Percentiles rank a stretch among this genome's conserved stretches.
Evolutionary conservation across 1,140 invertebrate genomes (phyloP).

Genomic region (Drosophila albomicans): DNA sequence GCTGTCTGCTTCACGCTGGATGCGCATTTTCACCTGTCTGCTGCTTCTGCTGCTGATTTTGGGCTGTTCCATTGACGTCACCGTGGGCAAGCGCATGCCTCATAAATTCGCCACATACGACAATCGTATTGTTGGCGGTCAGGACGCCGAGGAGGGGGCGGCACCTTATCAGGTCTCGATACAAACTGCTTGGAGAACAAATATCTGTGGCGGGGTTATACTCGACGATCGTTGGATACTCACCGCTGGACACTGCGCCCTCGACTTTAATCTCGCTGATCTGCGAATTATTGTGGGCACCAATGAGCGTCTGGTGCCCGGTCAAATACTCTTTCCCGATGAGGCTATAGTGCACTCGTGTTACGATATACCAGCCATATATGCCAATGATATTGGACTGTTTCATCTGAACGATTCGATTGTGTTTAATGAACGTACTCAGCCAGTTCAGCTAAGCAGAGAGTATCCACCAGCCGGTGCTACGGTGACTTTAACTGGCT

Average conservation of each 20-base stretch:
- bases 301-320: constrained; percentile 61
- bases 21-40: constrained; percentile 1
- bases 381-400: constrained; percentile 86
- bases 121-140: constrained; percentile 83
- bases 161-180: constrained; percentile 85
- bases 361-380: constrained; percentile 71
- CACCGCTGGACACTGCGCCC: constrained; percentile 85
- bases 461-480: constrained; percentile 53
- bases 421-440: constrained; percentile 84
- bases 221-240: constrained; percentile 75
- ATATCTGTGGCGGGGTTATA: constrained; percentile 85
- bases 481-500: constrained; percentile 84
- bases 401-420: constrained; percentile 84
- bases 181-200: constrained; percentile 63
- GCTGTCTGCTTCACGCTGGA: not conserved
- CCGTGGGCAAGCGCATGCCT: constrained; percentile 56
- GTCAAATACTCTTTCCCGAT: constrained; percentile 46
- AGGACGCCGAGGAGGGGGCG: constrained; percentile 77
- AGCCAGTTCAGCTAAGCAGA: constrained; percentile 68
- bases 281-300: constrained; percentile 71
- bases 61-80: constrained; percentile 72
- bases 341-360: constrained; percentile 56
- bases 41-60: constrained; percentile 41
- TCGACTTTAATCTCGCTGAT: constrained; percentile 53
- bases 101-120: constrained; percentile 32